phyloP scores from a whole-genome alignment of 2,113 vertebrate genomes.

The Malurus melanocephalus region DNA sequence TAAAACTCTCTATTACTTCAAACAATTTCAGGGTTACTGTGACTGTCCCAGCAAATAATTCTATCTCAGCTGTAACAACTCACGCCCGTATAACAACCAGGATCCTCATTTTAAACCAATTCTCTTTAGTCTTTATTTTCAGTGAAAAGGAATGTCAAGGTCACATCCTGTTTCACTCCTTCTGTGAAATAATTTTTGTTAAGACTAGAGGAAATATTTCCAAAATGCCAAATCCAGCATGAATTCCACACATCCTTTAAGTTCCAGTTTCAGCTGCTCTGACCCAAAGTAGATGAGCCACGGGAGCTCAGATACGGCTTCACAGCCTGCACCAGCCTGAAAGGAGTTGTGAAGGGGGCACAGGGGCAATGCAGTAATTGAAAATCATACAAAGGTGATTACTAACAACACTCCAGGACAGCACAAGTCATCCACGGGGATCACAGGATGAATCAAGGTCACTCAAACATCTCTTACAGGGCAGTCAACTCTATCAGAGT shows the following conservation, averaged over 20 bases:
- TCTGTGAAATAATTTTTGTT: neutral
- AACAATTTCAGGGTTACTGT: neutral
- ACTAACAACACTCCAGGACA: neutral
- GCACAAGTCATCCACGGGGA: neutral
- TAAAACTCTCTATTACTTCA: neutral
- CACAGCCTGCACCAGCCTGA: neutral
- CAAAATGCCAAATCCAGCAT: neutral
- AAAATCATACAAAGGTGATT: neutral
- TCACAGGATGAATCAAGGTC: neutral
- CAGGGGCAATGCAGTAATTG: neutral
- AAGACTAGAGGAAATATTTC: slow-evolving; percentile 1
- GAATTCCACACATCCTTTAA: neutral
- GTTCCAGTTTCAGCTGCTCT: neutral
- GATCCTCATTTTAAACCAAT: neutral
- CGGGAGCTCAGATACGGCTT: neutral
- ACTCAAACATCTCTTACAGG: neutral
- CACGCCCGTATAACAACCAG: neutral
- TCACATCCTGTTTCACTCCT: neutral
- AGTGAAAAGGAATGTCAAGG: neutral
- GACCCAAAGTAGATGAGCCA: neutral
- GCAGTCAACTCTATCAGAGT: neutral
- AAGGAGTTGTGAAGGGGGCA: neutral
- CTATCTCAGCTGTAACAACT: neutral
- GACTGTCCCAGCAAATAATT: neutral
- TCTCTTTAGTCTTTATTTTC: neutral